Evolutionary conservation across 2,888 invertebrate genomes (phyloP), one percentile per base, ranked within the genome.

Genomic region (Acanthoscelides obtectus): DNA sequence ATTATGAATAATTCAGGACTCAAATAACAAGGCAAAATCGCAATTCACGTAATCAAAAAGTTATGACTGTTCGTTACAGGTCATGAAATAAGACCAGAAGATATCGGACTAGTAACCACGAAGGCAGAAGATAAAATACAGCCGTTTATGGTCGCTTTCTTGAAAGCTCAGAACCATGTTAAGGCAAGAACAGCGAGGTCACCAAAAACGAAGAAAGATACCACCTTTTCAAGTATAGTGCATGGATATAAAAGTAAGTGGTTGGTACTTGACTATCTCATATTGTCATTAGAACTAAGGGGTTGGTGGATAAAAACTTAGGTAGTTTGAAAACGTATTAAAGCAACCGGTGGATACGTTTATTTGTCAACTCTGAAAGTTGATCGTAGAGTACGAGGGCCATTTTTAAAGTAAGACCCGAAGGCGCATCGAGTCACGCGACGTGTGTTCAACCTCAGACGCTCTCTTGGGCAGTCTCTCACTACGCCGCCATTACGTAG

Each of bases 141-240:
- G 82, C 96, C 97, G 0, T 98, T 98, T 84, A 90, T 98, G 89
- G 96, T 97, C 12, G 96, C 94, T 0, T 98, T 95, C 84, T 91
- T 95, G 82, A 93, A 93, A 83, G 92, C 89, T 3, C 80, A 81
- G 20, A 85, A 84, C 71, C 81, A 86, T 84, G 84, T 88, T 1
- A 90, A 89, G 79, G 87, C 90, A 73, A 76, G 80, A 70, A 86
- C 90, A 77, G 89, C 89, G 83, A 89, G 86, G 84, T 90, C 87
- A 73, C 89, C 86, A 69, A 88, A 85, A 83, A 88, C 88, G 80
- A 86, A 80, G 77, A 88, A 82, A 76, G 87, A 88, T 86, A 86
- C 87, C 0, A 86, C 76, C 63, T 72, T 72, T 22, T 67, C 74
- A 4, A 22, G 65, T 6, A 66, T 22, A 21, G 66, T 66, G 6